A percentile compares a stretch with the other conserved stretches of the same genome.
Conservation (phyloP, 2,888 invertebrate species). For the Idaea biselata region DNA sequence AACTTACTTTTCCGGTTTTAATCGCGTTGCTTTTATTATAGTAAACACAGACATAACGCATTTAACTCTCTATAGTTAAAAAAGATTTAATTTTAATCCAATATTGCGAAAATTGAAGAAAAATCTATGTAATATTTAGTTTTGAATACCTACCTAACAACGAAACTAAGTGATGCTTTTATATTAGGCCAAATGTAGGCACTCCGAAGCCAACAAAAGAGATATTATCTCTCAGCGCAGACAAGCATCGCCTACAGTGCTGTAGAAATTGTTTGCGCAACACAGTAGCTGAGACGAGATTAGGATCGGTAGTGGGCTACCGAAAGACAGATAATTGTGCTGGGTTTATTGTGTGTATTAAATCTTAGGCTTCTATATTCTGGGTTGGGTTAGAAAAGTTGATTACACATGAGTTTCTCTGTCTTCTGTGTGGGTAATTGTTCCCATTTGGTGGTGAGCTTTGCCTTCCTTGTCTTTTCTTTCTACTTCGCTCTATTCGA, state of each 20-base stretch:
- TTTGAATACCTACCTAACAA: neutral
- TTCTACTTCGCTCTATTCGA: too few relatives aligned
- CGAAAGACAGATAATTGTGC: slow-evolving; percentile 20
- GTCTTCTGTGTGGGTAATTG: too few relatives aligned
- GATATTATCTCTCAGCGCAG: slow-evolving; percentile 11
- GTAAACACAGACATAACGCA: too few relatives aligned
- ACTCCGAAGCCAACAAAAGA: neutral
- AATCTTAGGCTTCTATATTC: neutral
- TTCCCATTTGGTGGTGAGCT: too few relatives aligned
- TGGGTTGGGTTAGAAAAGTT: neutral
- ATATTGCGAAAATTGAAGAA: too few relatives aligned
- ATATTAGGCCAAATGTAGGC: neutral
- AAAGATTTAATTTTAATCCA: too few relatives aligned
- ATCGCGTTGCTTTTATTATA: too few relatives aligned
- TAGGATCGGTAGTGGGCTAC: slow-evolving; percentile 43
- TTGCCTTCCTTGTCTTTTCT: too few relatives aligned
- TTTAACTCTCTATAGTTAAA: too few relatives aligned
- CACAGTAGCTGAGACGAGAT: slow-evolving; percentile 35
- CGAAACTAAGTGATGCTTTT: neutral
- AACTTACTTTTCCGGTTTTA: too few relatives aligned
- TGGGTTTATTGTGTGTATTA: neutral
- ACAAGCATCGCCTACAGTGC: slow-evolving; percentile 30
- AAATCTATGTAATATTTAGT: too few relatives aligned
- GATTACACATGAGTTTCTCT: neutral
- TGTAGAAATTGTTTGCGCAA: slow-evolving; percentile 19